A percentile compares a stretch with the other conserved stretches of the same genome.
Evolutionary conservation across 2,113 vertebrate genomes (phyloP).

Genomic region (Sciurus niger): DNA sequence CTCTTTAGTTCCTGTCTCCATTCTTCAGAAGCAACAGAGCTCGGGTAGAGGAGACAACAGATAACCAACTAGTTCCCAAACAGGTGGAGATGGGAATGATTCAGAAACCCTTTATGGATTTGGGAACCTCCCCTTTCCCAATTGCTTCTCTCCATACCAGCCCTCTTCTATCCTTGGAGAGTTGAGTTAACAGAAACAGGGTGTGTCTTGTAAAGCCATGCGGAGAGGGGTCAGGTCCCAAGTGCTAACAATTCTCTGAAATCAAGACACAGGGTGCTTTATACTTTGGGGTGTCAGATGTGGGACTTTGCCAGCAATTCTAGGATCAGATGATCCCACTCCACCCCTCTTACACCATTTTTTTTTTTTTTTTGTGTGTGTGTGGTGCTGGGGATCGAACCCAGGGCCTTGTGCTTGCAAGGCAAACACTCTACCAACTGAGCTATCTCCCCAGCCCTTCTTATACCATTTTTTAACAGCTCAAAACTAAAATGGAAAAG

Average conservation of each 20-base stretch:
- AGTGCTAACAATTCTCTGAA: neutral
- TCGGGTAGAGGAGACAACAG: rapidly evolving
- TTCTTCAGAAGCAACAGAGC: too few species aligned
- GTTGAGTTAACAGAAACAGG: neutral
- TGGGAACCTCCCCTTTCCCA: neutral
- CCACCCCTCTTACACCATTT: neutral
- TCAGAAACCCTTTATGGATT: neutral
- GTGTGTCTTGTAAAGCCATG: neutral
- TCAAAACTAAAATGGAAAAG: neutral
- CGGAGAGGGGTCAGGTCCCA: neutral
- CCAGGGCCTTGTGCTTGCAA: too few species aligned
- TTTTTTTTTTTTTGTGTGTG: too few species aligned
- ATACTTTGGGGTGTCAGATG: neutral
- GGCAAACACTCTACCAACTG: too few species aligned
- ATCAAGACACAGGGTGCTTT: neutral
- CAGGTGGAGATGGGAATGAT: neutral
- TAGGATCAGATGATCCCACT: neutral
- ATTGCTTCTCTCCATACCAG: neutral
- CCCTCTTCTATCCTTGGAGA: neutral
- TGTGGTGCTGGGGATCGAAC: too few species aligned
- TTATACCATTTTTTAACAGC: neutral
- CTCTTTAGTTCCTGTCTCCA: neutral
- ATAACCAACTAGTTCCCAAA: neutral
- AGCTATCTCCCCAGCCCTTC: too few species aligned
- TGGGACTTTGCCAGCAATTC: neutral